Conservation (phyloP, 2,113 vertebrate species). For the Hylia prasina region DNA sequence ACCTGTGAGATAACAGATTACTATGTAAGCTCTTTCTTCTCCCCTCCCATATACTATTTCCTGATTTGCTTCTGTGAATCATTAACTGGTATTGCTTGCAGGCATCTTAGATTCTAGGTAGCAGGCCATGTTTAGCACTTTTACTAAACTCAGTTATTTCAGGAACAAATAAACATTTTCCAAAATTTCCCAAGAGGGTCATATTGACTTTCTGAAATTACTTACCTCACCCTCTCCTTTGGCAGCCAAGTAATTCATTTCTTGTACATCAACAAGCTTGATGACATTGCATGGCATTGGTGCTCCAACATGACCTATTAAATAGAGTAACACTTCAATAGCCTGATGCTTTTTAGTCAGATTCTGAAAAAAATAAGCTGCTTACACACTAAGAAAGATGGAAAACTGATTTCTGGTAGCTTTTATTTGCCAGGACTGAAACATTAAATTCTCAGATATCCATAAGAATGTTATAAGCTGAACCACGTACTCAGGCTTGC, state of each 20-base stretch:
- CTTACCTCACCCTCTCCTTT: constrained; percentile 95
- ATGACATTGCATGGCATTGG: constrained; percentile 89
- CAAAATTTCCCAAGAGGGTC: not conserved
- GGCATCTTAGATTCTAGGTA: not conserved
- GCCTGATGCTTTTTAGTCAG: not conserved
- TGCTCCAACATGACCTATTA: constrained; percentile 89
- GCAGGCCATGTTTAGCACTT: not conserved
- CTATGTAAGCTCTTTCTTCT: not conserved
- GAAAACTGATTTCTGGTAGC: not conserved
- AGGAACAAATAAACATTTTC: not conserved
- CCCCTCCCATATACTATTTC: not conserved
- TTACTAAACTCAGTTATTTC: not conserved
- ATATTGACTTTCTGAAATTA: not conserved
- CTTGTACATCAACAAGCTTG: constrained; percentile 91
- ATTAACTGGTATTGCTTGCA: not conserved
- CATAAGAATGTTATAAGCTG: not conserved
- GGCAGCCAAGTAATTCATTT: constrained; percentile 92
- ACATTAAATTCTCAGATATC: not conserved
- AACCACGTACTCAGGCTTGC: not conserved
- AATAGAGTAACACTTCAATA: not conserved
- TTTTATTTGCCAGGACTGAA: not conserved
- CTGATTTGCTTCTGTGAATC: not conserved
- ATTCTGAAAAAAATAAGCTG: not conserved
- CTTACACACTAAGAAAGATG: not conserved
- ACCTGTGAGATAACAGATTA: not conserved